Percentiles rank a stretch among this genome's conserved stretches.
Evolutionary conservation across 2,113 vertebrate genomes (phyloP).

Genomic region (Speoplatyrhinus poulsoni): DNA sequence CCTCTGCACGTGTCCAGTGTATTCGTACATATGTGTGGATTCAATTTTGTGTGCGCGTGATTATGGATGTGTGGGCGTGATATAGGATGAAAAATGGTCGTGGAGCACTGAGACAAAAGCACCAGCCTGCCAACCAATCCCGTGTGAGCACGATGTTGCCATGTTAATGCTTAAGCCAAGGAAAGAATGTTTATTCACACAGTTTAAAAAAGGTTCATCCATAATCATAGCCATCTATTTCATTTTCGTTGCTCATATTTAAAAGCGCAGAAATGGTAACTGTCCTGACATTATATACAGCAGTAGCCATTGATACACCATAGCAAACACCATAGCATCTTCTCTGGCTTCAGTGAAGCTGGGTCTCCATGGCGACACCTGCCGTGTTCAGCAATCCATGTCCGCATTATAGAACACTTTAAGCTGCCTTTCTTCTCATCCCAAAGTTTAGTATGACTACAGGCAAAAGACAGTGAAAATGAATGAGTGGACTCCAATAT

Average conservation of each 20-base stretch:
- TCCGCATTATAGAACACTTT: conserved; percentile 30
- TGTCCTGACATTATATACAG: no score
- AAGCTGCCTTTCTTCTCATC: conserved; percentile 12
- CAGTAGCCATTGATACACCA: no score
- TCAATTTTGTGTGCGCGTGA: conserved; percentile 18
- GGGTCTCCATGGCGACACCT: conserved; percentile 42
- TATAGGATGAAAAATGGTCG: conserved; percentile 50
- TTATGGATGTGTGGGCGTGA: conserved; percentile 50
- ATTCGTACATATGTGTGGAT: conserved; percentile 34
- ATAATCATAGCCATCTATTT: no score
- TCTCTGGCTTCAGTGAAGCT: neutral
- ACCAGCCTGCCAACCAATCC: conserved; percentile 28
- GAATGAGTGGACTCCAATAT: conserved; percentile 5
- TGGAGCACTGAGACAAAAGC: conserved; percentile 56
- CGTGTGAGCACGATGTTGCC: conserved; percentile 34
- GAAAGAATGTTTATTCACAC: neutral
- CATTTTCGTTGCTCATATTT: no score
- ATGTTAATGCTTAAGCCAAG: conserved; percentile 28
- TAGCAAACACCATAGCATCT: no score
- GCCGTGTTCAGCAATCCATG: neutral
- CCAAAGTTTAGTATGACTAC: conserved; percentile 12
- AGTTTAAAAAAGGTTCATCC: no score
- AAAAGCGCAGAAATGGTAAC: no score
- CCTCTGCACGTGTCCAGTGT: neutral
- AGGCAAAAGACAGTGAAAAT: neutral